Evolutionary conservation across 2,888 invertebrate species (phyloP).

Genomic region (Agrotis clavis): DNA sequence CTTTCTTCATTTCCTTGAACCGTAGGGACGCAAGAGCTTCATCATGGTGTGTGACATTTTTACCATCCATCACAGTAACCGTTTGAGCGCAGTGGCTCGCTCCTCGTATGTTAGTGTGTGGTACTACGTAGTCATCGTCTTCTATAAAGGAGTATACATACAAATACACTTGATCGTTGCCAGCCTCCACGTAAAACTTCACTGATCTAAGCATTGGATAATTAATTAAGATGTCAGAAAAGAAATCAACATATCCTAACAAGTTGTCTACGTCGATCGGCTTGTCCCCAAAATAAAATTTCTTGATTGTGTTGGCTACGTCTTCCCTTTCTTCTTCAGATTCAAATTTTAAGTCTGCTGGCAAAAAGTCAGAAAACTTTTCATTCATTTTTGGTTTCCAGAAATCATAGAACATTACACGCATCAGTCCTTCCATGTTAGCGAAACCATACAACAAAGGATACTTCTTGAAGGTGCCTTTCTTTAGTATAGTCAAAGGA

Average conservation of each 20-base stretch:
- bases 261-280: constrained; percentile 66
- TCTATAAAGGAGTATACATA: constrained; percentile 76
- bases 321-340: constrained; percentile 68
- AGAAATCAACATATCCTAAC: constrained; percentile 73
- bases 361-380: constrained; percentile 76
- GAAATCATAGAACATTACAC: constrained; percentile 52
- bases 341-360: constrained; percentile 74
- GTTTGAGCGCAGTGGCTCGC: constrained; percentile 73
- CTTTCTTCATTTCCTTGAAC: constrained; percentile 62
- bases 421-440: constrained; percentile 71
- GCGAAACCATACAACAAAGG: constrained; percentile 77
- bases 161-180: constrained; percentile 75
- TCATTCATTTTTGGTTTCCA: constrained; percentile 75
- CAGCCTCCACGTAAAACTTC: constrained; percentile 69
- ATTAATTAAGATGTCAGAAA: constrained; percentile 78
- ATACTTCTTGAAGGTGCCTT: constrained; percentile 68
- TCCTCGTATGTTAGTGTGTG: constrained; percentile 67
- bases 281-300: constrained; percentile 75
- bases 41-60: constrained; percentile 16
- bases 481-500: constrained; percentile 73
- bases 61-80: constrained; percentile 60
- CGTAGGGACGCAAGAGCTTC: constrained; percentile 59
- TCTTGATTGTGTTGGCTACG: constrained; percentile 69
- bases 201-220: constrained; percentile 68
- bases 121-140: constrained; percentile 61